phyloP scores from a whole-genome alignment of 2,113 vertebrate genomes.

The Dasyprocta punctata region DNA sequence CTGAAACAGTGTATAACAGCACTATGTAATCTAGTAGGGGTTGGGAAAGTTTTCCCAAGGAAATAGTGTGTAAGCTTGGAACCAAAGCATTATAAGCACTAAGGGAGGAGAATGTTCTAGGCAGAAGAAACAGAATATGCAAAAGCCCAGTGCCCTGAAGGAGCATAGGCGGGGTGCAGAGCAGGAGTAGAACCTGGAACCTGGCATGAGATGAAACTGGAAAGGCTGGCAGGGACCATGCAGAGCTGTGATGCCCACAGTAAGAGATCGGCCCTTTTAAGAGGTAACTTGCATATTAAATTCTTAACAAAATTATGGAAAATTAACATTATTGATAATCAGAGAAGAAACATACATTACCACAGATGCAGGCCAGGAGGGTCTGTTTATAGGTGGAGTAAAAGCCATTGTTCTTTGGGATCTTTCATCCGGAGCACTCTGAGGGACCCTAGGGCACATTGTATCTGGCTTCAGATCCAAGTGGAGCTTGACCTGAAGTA shows the following conservation, averaged over 20 bases:
- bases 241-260: neutral
- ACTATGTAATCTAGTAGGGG: neutral
- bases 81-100: neutral
- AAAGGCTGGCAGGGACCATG: neutral
- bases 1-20: neutral
- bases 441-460: neutral
- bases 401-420: neutral
- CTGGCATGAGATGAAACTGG: neutral
- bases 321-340: neutral
- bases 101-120: neutral
- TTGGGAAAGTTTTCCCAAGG: neutral
- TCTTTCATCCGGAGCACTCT: neutral
- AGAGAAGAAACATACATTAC: neutral
- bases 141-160: neutral
- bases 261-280: slow-evolving; percentile 85
- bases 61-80: neutral
- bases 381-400: neutral
- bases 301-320: slow-evolving; percentile 10
- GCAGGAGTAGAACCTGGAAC: neutral
- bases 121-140: neutral
- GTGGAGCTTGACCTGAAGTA: slow-evolving; percentile 94
- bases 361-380: neutral
- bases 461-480: slow-evolving; percentile 87
- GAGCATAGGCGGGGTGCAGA: neutral
- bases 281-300: slow-evolving; percentile 81